Evolutionary conservation across 2,888 invertebrate species (phyloP).

Genomic region (Herminia tarsipennalis): DNA sequence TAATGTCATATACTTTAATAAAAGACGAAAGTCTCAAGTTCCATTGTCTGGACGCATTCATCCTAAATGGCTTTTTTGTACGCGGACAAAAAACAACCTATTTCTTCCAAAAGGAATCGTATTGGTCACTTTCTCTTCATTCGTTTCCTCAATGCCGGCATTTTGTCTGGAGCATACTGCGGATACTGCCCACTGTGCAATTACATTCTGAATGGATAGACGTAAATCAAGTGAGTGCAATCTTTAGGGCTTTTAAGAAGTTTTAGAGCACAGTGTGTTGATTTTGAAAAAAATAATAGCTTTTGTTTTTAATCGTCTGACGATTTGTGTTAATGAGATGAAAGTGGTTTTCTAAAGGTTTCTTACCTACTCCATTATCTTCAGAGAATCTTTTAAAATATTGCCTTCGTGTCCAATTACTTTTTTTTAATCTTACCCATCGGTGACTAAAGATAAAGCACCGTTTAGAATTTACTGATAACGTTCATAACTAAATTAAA

Average conservation of each 20-base stretch:
- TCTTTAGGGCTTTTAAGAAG: slow-evolving; percentile 18
- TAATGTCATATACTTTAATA: slow-evolving; percentile 43
- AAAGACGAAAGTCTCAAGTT: slow-evolving; percentile 39
- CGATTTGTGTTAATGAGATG: no score
- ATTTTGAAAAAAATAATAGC: no score
- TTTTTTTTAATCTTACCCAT: no score
- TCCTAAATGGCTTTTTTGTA: slow-evolving; percentile 52
- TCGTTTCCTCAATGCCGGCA: slow-evolving; percentile 47
- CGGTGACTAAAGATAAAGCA: no score
- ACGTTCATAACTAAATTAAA: no score
- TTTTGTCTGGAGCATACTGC: slow-evolving; percentile 53
- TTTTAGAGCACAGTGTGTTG: no score
- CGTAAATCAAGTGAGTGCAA: slow-evolving; percentile 54
- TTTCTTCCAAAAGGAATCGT: slow-evolving; percentile 49
- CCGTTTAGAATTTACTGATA: no score
- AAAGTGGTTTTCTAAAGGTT: slow-evolving; percentile 27
- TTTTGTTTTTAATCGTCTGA: no score
- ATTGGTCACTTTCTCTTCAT: slow-evolving; percentile 56
- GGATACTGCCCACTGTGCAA: slow-evolving; percentile 58
- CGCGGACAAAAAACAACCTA: slow-evolving; percentile 38
- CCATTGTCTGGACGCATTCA: slow-evolving; percentile 47
- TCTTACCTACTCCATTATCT: slow-evolving; percentile 6
- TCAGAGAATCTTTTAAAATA: no score
- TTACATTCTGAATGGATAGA: slow-evolving; percentile 57
- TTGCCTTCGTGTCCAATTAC: no score